Base-by-base conservation (phyloP, 2,797 vertebrate genomes). In the Pangasius macronema region DNA sequence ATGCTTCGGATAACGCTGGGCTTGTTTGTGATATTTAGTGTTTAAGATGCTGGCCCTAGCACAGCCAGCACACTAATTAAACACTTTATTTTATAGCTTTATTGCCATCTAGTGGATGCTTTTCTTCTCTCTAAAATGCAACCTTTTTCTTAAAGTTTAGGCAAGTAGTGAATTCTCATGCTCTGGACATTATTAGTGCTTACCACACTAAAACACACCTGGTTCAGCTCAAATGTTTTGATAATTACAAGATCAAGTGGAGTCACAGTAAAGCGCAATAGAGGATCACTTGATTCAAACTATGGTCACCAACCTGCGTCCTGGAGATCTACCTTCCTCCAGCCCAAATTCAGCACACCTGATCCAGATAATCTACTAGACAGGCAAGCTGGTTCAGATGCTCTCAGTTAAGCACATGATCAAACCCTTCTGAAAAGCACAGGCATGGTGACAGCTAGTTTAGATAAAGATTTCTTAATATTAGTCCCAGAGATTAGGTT, bases 71-170 rank as follows among this genome's bases (percentile, higher is more conserved):
- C 30, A 22, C 59, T 57, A 77, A 83, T 76, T 57, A 63, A 46
- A 55, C 36, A n/a, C 9, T 16, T 67, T 3, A 57, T 10, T 84
- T 59, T 83, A 67, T 83, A 76, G 46, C 79, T 82, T 85, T 18
- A 84, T 68, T 77, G 90, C 90, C 89, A 90, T 89, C 91, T 90
- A 90, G 72, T 86, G 91, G 87, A 76, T 4, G 36, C 2, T 70
- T 79, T 30, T 49, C 68, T 27, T 82, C 14, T 59, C 22, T n/a
- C 24, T 30, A 46, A n/a, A 9, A 63, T 30, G 0, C 14, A 65
- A 46, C 9, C 27, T 59, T 36, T 36, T 57, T 13, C 20, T 33
- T 18, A 30, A 77, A 53, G n/a, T 22, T 55, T 55, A 77, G 49
- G 16, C n/a, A 55, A 36, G 9, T 22, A 51, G 53, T 59, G 2